These are phyloP conservation scores for Megalops cyprinoides DNA, from an alignment of 2,797 vertebrate genomes.

Conservation along the genomic window DNA sequence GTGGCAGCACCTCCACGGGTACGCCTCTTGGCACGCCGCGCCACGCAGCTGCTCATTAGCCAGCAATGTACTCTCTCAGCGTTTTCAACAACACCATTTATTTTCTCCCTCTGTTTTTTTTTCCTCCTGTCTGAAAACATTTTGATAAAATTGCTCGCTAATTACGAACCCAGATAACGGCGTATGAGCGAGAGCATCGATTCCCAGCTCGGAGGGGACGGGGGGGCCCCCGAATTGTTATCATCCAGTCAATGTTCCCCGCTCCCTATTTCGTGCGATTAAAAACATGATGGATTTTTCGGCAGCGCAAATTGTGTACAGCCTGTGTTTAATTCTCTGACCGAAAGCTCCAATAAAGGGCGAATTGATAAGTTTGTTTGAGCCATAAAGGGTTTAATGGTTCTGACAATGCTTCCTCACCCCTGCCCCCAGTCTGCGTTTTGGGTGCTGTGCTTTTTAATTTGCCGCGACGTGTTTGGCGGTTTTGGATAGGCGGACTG, in stretches of 20 bases:
- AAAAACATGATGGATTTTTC: slow-evolving; percentile 33
- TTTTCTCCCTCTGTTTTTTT: slow-evolving; percentile 30
- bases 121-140: not conserved
- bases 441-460: not conserved
- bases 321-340: slow-evolving; percentile 22
- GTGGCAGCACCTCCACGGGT: slow-evolving; percentile 46
- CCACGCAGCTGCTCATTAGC: slow-evolving; percentile 50
- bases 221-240: not conserved
- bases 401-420: not conserved
- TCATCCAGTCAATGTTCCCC: not conserved
- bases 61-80: slow-evolving; percentile 40
- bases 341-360: slow-evolving; percentile 21
- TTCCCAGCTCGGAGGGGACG: not conserved
- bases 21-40: slow-evolving; percentile 37
- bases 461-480: no score
- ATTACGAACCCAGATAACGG: slow-evolving; percentile 22
- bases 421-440: not conserved
- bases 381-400: slow-evolving; percentile 12
- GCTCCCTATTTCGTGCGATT: slow-evolving; percentile 21
- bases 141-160: slow-evolving; percentile 2
- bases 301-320: not conserved
- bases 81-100: slow-evolving; percentile 35
- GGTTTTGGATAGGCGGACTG: no score
- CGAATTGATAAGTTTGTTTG: slow-evolving; percentile 24
- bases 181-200: not conserved